Evolutionary conservation across 1,140 invertebrate genomes (phyloP).

Genomic region (Carposina sasakii): DNA sequence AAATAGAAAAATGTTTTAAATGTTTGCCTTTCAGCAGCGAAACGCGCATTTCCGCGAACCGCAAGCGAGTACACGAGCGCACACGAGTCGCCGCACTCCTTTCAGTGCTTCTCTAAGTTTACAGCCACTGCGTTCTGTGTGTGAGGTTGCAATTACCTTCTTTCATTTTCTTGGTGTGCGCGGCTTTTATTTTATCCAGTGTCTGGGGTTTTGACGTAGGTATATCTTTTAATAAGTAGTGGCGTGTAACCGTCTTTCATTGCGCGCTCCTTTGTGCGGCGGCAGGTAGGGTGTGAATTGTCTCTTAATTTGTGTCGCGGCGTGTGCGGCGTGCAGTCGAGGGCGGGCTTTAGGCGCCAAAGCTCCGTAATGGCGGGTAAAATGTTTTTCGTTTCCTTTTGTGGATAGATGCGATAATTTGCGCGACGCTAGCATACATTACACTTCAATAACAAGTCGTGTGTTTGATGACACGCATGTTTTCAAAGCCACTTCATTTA

Average conservation of each 20-base stretch:
- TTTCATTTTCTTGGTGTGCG: constrained; percentile 51
- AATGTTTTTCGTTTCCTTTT: constrained; percentile 45
- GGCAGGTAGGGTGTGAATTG: constrained; percentile 55
- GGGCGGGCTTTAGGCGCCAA: constrained; percentile 45
- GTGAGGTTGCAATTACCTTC: constrained; percentile 55
- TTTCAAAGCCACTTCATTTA: too few species aligned
- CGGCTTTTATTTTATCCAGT: constrained; percentile 55
- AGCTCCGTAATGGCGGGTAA: constrained; percentile 38
- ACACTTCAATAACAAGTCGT: too few species aligned
- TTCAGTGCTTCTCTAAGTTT: constrained; percentile 55
- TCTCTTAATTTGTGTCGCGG: constrained; percentile 54
- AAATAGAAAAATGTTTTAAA: too few species aligned
- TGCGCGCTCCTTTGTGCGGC: too few species aligned
- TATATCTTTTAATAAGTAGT: constrained; percentile 37
- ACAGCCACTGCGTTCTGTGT: constrained; percentile 49
- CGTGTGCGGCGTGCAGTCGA: constrained; percentile 47
- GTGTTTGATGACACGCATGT: too few species aligned
- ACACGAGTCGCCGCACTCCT: too few species aligned
- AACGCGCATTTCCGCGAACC: too few species aligned
- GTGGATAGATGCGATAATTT: constrained; percentile 50
- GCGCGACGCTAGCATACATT: constrained; percentile 24
- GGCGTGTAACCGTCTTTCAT: too few species aligned
- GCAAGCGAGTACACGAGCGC: too few species aligned
- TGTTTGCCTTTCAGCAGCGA: too few species aligned
- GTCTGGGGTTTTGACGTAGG: constrained; percentile 24